Conservation (phyloP, 2,888 invertebrate genomes). For the Adineta ricciae region DNA sequence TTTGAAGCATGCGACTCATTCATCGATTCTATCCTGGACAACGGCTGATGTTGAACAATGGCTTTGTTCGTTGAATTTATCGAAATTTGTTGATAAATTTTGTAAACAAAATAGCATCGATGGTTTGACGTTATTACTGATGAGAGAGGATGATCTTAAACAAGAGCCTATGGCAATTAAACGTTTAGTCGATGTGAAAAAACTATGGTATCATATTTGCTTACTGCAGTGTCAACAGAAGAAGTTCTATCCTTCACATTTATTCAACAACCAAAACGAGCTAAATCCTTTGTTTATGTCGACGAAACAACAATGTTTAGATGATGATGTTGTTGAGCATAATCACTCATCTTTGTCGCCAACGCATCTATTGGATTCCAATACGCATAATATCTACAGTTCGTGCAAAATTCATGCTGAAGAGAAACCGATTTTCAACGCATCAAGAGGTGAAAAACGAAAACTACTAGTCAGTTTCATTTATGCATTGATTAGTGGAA, state of each 20-base stretch:
- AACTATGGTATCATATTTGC: constrained; percentile 21
- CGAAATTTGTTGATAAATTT: constrained; percentile 23
- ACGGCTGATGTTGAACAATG: constrained; percentile 23
- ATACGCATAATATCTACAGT: background rate
- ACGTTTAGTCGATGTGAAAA: background rate
- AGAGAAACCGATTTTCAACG: background rate
- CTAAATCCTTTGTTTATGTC: no score
- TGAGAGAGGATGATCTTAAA: constrained; percentile 31
- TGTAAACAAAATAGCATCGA: constrained; percentile 24
- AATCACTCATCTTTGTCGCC: constrained; percentile 1
- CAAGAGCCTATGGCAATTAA: background rate
- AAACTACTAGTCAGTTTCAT: constrained; percentile 40
- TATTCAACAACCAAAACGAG: no score
- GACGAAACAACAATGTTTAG: background rate
- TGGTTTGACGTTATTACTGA: constrained; percentile 27
- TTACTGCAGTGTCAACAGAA: constrained; percentile 23
- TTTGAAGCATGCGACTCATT: background rate
- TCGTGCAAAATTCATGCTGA: background rate
- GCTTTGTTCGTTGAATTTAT: constrained; percentile 15
- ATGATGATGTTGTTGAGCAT: background rate
- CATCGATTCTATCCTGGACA: background rate
- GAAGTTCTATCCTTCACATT: background rate
- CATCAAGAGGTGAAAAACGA: constrained; percentile 24
- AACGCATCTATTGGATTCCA: background rate
- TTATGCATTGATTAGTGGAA: constrained; percentile 46